phyloP scores from a whole-genome alignment of 1,140 invertebrate species.

The Hesperophylax magnus region DNA sequence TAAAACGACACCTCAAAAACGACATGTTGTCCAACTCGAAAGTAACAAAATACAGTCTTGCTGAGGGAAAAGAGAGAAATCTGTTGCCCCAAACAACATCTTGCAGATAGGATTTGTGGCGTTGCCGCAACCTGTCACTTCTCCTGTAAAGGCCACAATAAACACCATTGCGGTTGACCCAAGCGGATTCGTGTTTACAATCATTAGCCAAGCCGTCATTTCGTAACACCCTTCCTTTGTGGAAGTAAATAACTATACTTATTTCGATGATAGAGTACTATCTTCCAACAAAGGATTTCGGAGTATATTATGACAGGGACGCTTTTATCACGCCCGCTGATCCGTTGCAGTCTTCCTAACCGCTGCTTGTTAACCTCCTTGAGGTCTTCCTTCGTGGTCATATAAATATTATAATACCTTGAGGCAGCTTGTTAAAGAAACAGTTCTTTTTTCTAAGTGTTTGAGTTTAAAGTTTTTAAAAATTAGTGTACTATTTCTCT shows the following conservation, averaged over 20 bases:
- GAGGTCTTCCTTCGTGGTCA: background rate
- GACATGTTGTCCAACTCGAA: background rate
- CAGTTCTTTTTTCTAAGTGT: too few relatives aligned
- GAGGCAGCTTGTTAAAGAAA: too few relatives aligned
- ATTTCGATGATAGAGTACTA: background rate
- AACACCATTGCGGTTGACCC: too few relatives aligned
- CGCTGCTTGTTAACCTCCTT: background rate
- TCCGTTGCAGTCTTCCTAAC: background rate
- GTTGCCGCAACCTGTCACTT: background rate
- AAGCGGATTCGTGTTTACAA: constrained; percentile 4
- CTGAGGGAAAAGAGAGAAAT: background rate
- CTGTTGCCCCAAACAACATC: constrained; percentile 4
- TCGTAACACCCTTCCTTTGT: constrained; percentile 4
- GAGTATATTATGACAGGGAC: too few relatives aligned
- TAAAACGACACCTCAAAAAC: too few relatives aligned
- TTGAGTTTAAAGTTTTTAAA: too few relatives aligned
- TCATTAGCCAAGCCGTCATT: background rate
- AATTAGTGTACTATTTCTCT: too few relatives aligned
- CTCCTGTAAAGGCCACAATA: background rate
- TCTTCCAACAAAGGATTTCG: background rate
- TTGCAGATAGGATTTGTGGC: constrained; percentile 8
- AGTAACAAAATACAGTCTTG: background rate
- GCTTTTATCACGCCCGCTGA: too few relatives aligned
- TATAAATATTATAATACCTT: background rate
- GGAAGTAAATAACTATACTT: background rate